These are phyloP conservation scores for Theretra japonica DNA, from an alignment of 2,888 invertebrate genomes.

Conservation along the genomic window DNA sequence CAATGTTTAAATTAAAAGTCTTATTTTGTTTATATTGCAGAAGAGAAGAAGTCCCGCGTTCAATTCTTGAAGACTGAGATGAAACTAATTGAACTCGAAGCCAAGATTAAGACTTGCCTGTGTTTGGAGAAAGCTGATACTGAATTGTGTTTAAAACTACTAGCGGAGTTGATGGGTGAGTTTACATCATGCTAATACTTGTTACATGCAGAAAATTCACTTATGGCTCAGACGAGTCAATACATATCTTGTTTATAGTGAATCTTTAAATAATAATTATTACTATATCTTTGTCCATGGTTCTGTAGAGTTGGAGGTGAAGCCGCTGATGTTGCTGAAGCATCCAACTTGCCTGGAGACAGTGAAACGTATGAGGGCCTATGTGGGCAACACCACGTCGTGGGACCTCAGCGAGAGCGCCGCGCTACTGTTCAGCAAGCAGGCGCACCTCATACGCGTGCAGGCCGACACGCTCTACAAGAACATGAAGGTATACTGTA, in stretches of 20 bases:
- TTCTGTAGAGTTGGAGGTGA: slow-evolving; percentile 82
- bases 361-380: slow-evolving; percentile 89
- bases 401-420: slow-evolving; percentile 88
- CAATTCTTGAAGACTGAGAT: slow-evolving; percentile 87
- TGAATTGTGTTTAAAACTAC: slow-evolving; percentile 87
- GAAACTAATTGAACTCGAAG: slow-evolving; percentile 86
- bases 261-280: no score
- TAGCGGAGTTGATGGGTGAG: slow-evolving; percentile 85
- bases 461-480: slow-evolving; percentile 85
- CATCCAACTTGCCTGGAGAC: slow-evolving; percentile 92
- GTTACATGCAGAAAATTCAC: no score
- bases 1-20: no score
- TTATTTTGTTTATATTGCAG: slow-evolving; percentile 51
- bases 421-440: slow-evolving; percentile 86
- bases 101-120: slow-evolving; percentile 87
- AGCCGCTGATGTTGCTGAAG: slow-evolving; percentile 91
- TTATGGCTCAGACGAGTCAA: no score
- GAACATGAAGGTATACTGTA: slow-evolving; percentile 60
- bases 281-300: no score
- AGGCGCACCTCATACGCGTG: slow-evolving; percentile 88
- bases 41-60: slow-evolving; percentile 83
- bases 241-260: no score
- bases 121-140: slow-evolving; percentile 89
- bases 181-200: not conserved
- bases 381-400: slow-evolving; percentile 90